A percentile compares a stretch with the other conserved stretches of the same genome.
phyloP scores from a whole-genome alignment of 2,113 vertebrate species.

The Crotalus helleri region DNA sequence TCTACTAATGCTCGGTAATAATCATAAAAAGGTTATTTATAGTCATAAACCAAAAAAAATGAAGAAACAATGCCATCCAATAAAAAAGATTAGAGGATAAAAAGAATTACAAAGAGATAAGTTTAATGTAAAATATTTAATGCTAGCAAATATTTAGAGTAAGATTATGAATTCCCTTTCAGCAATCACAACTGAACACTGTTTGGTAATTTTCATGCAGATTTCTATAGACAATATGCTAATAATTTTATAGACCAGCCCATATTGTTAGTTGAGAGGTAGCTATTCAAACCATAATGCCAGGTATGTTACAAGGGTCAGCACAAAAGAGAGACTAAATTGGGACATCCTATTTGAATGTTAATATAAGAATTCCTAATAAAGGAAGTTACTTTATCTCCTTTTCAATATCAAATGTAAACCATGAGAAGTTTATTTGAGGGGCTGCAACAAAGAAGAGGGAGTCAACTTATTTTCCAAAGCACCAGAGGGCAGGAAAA shows the following conservation, averaged over 20 bases:
- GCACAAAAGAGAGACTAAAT: not conserved
- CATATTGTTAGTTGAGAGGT: no score
- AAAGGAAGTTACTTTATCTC: not conserved
- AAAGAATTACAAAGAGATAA: not conserved
- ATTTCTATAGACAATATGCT: no score
- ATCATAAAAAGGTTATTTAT: not conserved
- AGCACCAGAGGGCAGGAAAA: no score
- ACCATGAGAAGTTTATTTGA: not conserved
- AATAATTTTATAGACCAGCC: no score
- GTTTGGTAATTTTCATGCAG: no score
- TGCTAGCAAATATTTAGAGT: not conserved
- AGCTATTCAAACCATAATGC: no score
- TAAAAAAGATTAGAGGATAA: not conserved
- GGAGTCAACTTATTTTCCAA: no score
- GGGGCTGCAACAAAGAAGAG: no score
- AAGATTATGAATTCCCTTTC: not conserved
- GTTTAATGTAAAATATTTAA: not conserved
- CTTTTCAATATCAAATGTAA: not conserved
- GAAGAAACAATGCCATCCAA: not conserved
- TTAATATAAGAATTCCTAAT: not conserved
- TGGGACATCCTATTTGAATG: not conserved
- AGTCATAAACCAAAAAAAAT: not conserved
- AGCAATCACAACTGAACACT: no score
- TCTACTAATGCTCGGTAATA: not conserved
- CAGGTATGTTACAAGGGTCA: no score